phyloP scores from a whole-genome alignment of 2,113 vertebrate genomes.

The Zapus hudsonius region DNA sequence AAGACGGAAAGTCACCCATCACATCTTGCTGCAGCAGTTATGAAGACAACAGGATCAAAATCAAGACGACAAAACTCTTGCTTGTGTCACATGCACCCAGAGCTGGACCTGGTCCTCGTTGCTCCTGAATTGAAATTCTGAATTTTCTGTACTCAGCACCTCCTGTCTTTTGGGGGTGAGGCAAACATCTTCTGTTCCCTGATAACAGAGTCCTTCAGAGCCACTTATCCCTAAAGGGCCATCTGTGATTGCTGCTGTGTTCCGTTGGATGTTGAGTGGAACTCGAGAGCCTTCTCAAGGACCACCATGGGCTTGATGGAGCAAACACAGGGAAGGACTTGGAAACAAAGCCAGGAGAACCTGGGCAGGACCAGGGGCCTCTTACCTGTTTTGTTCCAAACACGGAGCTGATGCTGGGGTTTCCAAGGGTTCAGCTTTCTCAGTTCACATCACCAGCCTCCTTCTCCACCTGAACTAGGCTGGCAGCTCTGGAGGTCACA shows the following conservation, averaged over 20 bases:
- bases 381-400: too few relatives aligned
- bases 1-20: rapidly evolving
- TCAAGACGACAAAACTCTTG: rapidly evolving
- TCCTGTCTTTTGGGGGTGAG: too few relatives aligned
- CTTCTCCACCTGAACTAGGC: rapidly evolving
- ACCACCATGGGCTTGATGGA: rapidly evolving
- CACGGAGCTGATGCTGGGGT: neutral
- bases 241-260: neutral
- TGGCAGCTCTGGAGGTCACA: neutral
- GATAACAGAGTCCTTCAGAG: neutral
- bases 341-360: neutral
- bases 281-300: neutral
- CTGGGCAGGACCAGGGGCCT: too few relatives aligned
- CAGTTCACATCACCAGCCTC: too few relatives aligned
- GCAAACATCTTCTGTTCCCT: neutral
- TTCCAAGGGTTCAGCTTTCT: neutral
- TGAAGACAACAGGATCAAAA: rapidly evolving
- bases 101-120: neutral
- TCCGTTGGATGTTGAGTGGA: neutral
- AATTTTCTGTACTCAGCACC: rapidly evolving
- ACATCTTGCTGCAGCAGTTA: neutral
- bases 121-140: neutral
- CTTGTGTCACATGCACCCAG: rapidly evolving
- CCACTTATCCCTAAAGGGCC: neutral
- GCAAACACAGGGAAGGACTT: neutral